phyloP scores from a whole-genome alignment of 2,113 vertebrate genomes.

The Cephalopholis sonnerati region DNA sequence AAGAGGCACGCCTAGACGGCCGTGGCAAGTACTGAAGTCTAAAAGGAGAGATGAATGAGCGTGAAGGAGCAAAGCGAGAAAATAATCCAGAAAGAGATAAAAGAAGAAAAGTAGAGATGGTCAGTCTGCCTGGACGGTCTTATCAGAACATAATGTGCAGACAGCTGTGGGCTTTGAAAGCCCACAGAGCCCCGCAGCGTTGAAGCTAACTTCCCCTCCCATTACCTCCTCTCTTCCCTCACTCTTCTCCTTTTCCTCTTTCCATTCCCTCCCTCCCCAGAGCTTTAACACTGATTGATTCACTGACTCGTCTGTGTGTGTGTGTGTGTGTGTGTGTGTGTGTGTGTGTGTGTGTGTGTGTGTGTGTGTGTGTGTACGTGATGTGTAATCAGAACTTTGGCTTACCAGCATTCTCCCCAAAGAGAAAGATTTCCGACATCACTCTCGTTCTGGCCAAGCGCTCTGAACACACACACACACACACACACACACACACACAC shows the following conservation, averaged over 20 bases:
- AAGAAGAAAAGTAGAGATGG: neutral
- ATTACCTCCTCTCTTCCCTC: constrained; percentile 46
- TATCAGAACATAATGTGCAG: constrained; percentile 75
- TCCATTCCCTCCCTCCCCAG: constrained; percentile 58
- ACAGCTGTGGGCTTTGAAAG: constrained; percentile 71
- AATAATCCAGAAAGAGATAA: neutral
- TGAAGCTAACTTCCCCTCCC: constrained; percentile 49
- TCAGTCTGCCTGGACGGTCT: constrained; percentile 16
- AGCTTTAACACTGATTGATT: constrained; percentile 74
- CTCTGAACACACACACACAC: constrained; percentile 31
- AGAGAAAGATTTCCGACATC: constrained; percentile 69
- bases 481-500: neutral
- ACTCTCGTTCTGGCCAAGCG: constrained; percentile 40
- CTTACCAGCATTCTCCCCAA: constrained; percentile 57
- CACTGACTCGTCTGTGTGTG: constrained; percentile 45
- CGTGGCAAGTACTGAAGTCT: neutral
- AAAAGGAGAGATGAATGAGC: too few relatives aligned
- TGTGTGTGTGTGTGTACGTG: constrained; percentile 5
- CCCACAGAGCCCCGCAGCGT: constrained; percentile 40
- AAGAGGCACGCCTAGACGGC: neutral
- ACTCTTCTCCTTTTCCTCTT: constrained; percentile 52
- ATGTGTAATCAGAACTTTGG: constrained; percentile 59
- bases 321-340: constrained; percentile 17
- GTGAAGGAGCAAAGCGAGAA: neutral
- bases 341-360: neutral